phyloP scores from a whole-genome alignment of 2,113 vertebrate species.

The Rhabdomys dilectus region DNA sequence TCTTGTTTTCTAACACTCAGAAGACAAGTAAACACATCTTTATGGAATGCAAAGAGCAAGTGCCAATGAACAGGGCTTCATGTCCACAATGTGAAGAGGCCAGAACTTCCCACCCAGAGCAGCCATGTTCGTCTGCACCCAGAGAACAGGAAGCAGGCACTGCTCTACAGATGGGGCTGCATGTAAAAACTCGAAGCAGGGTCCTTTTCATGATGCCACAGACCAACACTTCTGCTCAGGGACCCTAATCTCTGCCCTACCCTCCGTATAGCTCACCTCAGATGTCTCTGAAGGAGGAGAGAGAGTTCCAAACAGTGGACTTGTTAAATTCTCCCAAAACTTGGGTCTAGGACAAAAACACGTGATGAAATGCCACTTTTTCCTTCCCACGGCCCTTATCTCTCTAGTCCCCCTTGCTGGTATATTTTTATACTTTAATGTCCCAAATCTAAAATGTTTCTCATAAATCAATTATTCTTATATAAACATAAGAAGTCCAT shows the following conservation, averaged over 20 bases:
- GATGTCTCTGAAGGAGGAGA: conserved; percentile 93
- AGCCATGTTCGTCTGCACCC: neutral
- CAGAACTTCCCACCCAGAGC: neutral
- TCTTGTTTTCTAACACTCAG: neutral
- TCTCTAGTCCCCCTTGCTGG: neutral
- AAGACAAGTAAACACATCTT: neutral
- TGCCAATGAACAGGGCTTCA: neutral
- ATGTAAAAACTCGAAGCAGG: neutral
- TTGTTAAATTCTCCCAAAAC: conserved; percentile 98
- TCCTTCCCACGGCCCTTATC: neutral
- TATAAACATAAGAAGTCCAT: neutral
- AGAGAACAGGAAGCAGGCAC: neutral
- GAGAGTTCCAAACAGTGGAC: conserved; percentile 94
- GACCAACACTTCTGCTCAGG: neutral
- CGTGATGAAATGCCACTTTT: neutral
- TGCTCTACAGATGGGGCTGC: neutral
- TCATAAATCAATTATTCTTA: neutral
- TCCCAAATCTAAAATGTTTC: neutral
- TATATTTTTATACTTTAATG: neutral
- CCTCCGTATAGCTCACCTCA: conserved; percentile 88
- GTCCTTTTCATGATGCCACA: neutral
- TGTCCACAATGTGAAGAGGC: neutral
- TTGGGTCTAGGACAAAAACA: conserved; percentile 89
- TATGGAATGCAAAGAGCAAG: rapidly evolving
- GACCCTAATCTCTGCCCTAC: neutral